Evolutionary conservation across 2,888 invertebrate genomes (phyloP).

Genomic region (Tupiocoris notatus): DNA sequence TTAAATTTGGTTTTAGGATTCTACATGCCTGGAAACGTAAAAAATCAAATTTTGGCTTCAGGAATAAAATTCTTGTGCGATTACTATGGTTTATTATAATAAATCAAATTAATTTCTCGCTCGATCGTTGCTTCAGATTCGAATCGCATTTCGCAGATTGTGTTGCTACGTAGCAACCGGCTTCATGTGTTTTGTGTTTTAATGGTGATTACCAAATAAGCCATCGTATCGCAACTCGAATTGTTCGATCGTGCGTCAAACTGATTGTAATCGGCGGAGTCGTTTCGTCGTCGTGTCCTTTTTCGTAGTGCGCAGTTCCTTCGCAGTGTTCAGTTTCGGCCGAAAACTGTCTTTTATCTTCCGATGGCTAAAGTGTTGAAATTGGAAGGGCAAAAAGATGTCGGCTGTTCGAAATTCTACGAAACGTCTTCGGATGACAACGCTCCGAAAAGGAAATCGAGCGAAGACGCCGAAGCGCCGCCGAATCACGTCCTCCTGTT

Average conservation of each 20-base stretch:
- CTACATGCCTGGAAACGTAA: too few species aligned
- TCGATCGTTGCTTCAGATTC: background rate
- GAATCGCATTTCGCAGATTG: background rate
- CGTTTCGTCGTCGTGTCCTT: too few species aligned
- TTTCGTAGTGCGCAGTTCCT: too few species aligned
- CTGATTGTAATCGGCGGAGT: too few species aligned
- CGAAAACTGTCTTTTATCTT: background rate
- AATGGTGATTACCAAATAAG: background rate
- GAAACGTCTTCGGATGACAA: background rate
- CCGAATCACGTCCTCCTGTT: constrained; percentile 25
- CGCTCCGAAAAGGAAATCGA: background rate
- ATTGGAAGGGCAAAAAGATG: background rate
- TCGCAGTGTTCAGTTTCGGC: background rate
- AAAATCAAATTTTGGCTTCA: too few species aligned
- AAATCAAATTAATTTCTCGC: too few species aligned
- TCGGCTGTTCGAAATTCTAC: background rate
- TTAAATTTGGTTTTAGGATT: too few species aligned
- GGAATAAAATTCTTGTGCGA: too few species aligned
- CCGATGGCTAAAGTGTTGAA: background rate
- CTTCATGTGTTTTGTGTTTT: background rate
- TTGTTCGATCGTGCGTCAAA: too few species aligned
- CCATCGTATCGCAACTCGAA: too few species aligned
- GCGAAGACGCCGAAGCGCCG: background rate
- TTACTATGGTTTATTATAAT: too few species aligned
- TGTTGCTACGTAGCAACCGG: background rate